Evolutionary conservation across 2,888 invertebrate species (phyloP).

Genomic region (Epinotia brunnichana): DNA sequence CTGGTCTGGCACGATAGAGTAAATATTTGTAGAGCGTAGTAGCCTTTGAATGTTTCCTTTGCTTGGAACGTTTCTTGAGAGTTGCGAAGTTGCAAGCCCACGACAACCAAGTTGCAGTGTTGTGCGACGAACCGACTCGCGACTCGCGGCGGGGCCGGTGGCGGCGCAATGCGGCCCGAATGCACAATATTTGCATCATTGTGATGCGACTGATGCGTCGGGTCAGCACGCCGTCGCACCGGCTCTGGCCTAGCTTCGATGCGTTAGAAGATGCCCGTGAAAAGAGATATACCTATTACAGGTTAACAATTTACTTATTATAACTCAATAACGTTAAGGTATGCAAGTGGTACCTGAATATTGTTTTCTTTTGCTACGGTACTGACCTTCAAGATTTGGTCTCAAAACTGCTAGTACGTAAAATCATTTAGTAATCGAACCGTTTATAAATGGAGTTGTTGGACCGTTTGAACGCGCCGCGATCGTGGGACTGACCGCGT

Average conservation of each 20-base stretch:
- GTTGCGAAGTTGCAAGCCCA: not conserved
- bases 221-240: constrained; percentile 7
- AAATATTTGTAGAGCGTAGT: not conserved
- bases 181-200: constrained; percentile 58
- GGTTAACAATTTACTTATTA: too few relatives aligned
- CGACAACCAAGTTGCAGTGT: not conserved
- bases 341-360: not conserved
- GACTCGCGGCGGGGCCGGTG: constrained; percentile 46
- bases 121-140: not conserved
- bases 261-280: not conserved
- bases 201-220: constrained; percentile 47
- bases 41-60: too few relatives aligned
- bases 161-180: constrained; percentile 56
- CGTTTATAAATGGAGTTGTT: constrained; percentile 34
- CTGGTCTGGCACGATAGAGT: not conserved
- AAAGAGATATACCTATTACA: not conserved
- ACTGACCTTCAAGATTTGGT: not conserved
- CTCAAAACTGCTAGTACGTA: not conserved
- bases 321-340: not conserved
- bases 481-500: constrained; percentile 34
- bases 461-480: constrained; percentile 34
- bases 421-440: constrained; percentile 16
- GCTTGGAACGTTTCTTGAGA: not conserved
- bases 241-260: not conserved
- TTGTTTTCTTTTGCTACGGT: not conserved